Evolutionary conservation across 2,113 vertebrate genomes (phyloP), one percentile per base, ranked within the genome.

Genomic region (Corythoichthys intestinalis): DNA sequence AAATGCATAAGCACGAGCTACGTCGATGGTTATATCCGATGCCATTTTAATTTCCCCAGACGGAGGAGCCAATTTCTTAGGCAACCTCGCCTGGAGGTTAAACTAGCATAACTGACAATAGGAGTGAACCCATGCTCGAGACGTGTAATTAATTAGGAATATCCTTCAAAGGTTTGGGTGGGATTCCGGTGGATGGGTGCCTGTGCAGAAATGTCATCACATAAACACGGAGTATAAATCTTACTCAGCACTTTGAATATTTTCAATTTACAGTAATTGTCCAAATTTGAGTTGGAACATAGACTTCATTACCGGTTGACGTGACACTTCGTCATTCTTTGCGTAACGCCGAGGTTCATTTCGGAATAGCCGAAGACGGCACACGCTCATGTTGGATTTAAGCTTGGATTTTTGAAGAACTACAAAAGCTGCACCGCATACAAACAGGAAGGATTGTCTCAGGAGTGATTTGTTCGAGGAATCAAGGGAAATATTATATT

Each of bases 51-150:
- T 83, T 83, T 82, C 64, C 52, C 60, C 67, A 82, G 71, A 83
- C 73, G 67, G 75, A 61, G 77, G 71, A 83, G 81, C 72, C 75
- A 84, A 79, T 83, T 80, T 67, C 69, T 78, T 73, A 77, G 65
- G 65, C 67, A 76, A 80, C 84, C 72, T 85, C 77, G 89, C 84
- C 88, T 66, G 69, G 69, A 69, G 79, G 87, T 69, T 63, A 49
- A 83, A 81, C 72, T 85, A 58, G 75, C 73, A 68, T 67, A 79
- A 69, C 65, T 70, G 56, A 41, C 80, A 69, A 62, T 69, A 67
- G 39, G 10, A n/a, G 35, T 64, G 72, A 81, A 74, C 72, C 72
- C 60, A n/a, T 34, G 73, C 83, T 78, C 74, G 73, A 80, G 70
- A 72, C 12, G 15, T 11, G 17, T 64, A 73, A 86, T 86, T 87